Evolutionary conservation across 2,888 invertebrate species (phyloP).

Genomic region (Pyralis farinalis): DNA sequence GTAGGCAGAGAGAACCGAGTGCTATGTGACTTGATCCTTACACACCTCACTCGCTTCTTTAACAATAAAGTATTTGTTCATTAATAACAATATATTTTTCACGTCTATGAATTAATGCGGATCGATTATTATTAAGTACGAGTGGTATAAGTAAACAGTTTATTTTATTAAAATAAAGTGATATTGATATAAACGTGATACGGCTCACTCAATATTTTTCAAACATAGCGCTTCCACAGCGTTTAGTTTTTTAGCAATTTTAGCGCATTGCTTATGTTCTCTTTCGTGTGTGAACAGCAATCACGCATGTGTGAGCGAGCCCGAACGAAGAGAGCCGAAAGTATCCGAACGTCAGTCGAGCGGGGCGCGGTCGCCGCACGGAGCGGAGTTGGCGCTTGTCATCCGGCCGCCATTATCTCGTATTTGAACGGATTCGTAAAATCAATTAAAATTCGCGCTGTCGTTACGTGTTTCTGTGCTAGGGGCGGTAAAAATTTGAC

Average conservation of each 20-base stretch:
- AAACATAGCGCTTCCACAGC: no score
- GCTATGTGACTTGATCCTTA: no score
- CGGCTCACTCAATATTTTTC: no score
- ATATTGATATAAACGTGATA: no score
- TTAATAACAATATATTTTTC: no score
- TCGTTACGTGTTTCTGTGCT: constrained; percentile 58
- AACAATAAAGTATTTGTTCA: no score
- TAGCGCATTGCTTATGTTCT: constrained; percentile 49
- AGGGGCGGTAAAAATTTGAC: constrained; percentile 42
- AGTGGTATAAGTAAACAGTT: no score
- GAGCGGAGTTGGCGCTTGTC: constrained; percentile 80
- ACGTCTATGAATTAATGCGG: no score
- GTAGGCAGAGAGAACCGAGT: no score
- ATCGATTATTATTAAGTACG: no score
- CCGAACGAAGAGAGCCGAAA: constrained; percentile 71
- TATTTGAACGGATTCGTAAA: constrained; percentile 79
- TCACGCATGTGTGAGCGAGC: constrained; percentile 78
- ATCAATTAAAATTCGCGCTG: constrained; percentile 70
- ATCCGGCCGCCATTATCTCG: constrained; percentile 83
- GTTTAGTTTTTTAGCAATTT: constrained; percentile 29
- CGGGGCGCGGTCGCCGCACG: constrained; percentile 83
- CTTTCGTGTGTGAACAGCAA: constrained; percentile 53
- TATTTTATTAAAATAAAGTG: no score
- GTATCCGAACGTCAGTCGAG: constrained; percentile 78
- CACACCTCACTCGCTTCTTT: no score